Base-by-base conservation (phyloP, 2,888 invertebrate species). In the Cantharis rustica region DNA sequence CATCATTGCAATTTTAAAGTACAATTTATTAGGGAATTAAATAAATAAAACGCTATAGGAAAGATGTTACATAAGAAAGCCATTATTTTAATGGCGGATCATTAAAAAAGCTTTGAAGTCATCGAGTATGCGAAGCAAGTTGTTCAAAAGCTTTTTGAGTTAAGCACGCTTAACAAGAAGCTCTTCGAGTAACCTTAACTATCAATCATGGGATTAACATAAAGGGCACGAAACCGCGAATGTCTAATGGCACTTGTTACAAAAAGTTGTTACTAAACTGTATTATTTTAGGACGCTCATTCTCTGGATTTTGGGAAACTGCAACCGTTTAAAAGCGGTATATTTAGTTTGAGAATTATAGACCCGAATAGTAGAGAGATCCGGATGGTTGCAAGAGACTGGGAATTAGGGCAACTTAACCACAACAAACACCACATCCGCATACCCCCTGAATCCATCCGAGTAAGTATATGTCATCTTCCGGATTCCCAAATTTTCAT, bases 311-410 rank as follows among this genome's bases (percentile, higher is more conserved):
- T 93, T 71, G 88, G 89, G 69, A 89, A 90, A 66, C 91, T 92
- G 75, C 89, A 90, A 68, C 90, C 90, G 73, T 90, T 91, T 0
- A 90, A 90, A 79, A 92, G 93, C 0, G 94, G 94, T 83, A 92
- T 95, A 2, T 93, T 94, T 0, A 92, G 93, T 0, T 88, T 94
- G 80, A 90, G 93, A 81, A 85, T 95, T 77, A 89, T 94, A 0
- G 90, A 91, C 82, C 88, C 90, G 62, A 88, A 90, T 0, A 90
- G 89, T 78, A 87, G 89, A 5, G 89, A 89, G 81, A 89, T 91
- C 10, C 86, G 86, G 63, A 88, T 89, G 47, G 90, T 90, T 79
- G 87, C 90, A 70, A 87, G 89, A 15, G 91, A 91, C 77, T 86
- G 85, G 84, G 78, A 82, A 78, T 79, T 84, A 71, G 81, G 77